phyloP scores from a whole-genome alignment of 2,797 vertebrate genomes.

The Toxotes lorentzi region DNA sequence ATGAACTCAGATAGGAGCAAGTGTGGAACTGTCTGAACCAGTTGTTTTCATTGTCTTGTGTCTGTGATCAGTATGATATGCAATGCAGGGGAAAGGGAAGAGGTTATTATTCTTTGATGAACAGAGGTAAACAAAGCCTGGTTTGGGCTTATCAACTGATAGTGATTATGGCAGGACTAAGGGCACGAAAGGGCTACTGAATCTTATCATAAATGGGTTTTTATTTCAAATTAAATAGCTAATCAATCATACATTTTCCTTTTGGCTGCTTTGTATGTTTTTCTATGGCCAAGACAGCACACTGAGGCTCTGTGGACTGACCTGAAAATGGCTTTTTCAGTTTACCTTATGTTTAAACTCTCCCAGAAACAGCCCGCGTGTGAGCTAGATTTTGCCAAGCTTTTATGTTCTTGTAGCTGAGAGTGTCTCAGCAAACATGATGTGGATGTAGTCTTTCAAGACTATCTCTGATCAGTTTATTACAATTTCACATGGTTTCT shows the following conservation, averaged over 20 bases:
- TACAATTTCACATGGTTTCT: constrained; percentile 17
- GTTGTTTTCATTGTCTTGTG: constrained; percentile 65
- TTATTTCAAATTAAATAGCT: constrained; percentile 57
- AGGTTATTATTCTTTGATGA: constrained; percentile 60
- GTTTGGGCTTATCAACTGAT: constrained; percentile 51
- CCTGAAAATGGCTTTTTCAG: constrained; percentile 22
- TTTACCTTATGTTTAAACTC: constrained; percentile 40
- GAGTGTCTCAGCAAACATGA: constrained; percentile 17
- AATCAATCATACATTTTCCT: constrained; percentile 26
- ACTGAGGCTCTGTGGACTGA: neutral
- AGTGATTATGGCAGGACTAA: constrained; percentile 47
- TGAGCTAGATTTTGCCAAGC: constrained; percentile 13
- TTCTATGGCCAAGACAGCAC: neutral
- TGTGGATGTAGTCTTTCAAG: constrained; percentile 19
- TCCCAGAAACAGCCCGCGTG: constrained; percentile 17
- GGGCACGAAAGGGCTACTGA: constrained; percentile 27
- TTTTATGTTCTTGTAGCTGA: constrained; percentile 24
- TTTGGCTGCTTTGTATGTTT: neutral
- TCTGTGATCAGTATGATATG: constrained; percentile 53
- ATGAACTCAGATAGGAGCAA: constrained; percentile 57
- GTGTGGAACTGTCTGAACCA: constrained; percentile 67
- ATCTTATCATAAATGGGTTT: constrained; percentile 33
- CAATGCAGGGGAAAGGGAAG: constrained; percentile 28
- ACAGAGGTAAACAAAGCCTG: constrained; percentile 35
- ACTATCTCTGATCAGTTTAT: constrained; percentile 12